These are phyloP conservation scores for Typhlichthys subterraneus DNA, from an alignment of 2,797 vertebrate genomes.

Conservation along the genomic window DNA sequence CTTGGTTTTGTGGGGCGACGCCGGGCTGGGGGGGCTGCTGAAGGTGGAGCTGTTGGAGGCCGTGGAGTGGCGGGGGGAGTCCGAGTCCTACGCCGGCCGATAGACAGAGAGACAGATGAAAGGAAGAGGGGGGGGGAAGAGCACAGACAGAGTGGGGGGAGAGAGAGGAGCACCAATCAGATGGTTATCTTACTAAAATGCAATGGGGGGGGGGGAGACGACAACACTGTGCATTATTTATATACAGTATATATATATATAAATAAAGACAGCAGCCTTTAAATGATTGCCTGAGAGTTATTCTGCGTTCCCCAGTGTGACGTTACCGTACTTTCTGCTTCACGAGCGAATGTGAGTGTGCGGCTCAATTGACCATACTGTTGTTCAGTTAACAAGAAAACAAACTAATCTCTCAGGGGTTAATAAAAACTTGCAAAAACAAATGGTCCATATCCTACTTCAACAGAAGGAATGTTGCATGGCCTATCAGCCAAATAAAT, in stretches of 20 bases:
- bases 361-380: slow-evolving; percentile 44
- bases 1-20: slow-evolving; percentile 96
- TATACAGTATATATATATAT: too few relatives aligned
- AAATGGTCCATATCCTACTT: too few relatives aligned
- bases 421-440: too few relatives aligned
- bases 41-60: slow-evolving; percentile 99
- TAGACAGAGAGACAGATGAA: neutral
- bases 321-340: slow-evolving; percentile 35
- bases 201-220: too few relatives aligned
- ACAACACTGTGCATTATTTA: too few relatives aligned
- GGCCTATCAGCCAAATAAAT: neutral
- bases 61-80: slow-evolving; percentile 95
- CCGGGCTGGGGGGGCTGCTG: slow-evolving; percentile 95
- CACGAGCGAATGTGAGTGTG: slow-evolving; percentile 34
- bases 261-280: too few relatives aligned
- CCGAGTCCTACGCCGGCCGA: slow-evolving; percentile 86
- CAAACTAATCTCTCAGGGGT: slow-evolving; percentile 20
- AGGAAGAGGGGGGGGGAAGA: neutral
- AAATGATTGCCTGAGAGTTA: too few relatives aligned
- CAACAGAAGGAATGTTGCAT: neutral
- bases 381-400: slow-evolving; percentile 39
- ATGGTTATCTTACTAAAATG: too few relatives aligned
- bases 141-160: neutral
- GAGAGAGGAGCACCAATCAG: neutral
- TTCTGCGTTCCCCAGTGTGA: neutral